phyloP scores from a whole-genome alignment of 2,797 vertebrate genomes.

The Pseudochaenichthys georgianus region DNA sequence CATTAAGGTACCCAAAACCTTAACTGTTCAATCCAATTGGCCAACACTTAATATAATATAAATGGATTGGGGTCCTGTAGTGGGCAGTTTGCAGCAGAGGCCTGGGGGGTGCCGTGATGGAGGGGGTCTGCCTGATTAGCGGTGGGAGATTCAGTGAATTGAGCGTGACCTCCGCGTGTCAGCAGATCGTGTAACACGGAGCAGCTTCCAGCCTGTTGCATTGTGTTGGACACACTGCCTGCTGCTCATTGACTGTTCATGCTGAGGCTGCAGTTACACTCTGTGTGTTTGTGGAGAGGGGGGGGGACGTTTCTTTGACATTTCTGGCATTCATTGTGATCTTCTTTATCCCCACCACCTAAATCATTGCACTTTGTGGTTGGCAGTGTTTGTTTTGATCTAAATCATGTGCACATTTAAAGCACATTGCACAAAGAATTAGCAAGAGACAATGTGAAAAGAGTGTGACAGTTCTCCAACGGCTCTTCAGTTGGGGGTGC shows the following conservation, averaged over 20 bases:
- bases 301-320: not conserved
- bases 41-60: not conserved
- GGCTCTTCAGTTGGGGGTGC: not conserved
- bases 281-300: slow-evolving; percentile 2
- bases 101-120: not conserved
- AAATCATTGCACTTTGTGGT: not conserved
- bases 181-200: slow-evolving; percentile 70
- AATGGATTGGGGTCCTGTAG: not conserved
- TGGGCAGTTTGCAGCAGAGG: not conserved
- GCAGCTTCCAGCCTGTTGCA: slow-evolving; percentile 64
- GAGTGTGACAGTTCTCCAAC: too few relatives aligned
- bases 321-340: slow-evolving; percentile 14
- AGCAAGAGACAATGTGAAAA: not conserved
- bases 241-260: slow-evolving; percentile 47
- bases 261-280: slow-evolving; percentile 72
- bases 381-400: not conserved
- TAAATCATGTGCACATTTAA: not conserved
- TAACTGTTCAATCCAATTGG: not conserved
- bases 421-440: not conserved
- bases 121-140: slow-evolving; percentile 12
- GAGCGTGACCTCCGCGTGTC: slow-evolving; percentile 56
- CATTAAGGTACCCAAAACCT: not conserved
- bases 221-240: slow-evolving; percentile 54
- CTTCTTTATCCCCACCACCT: not conserved
- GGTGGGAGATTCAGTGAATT: slow-evolving; percentile 46